Percentiles rank a stretch among this genome's conserved stretches.
Conservation (phyloP, 1,140 invertebrate species). For the Antheraea pernyi region DNA sequence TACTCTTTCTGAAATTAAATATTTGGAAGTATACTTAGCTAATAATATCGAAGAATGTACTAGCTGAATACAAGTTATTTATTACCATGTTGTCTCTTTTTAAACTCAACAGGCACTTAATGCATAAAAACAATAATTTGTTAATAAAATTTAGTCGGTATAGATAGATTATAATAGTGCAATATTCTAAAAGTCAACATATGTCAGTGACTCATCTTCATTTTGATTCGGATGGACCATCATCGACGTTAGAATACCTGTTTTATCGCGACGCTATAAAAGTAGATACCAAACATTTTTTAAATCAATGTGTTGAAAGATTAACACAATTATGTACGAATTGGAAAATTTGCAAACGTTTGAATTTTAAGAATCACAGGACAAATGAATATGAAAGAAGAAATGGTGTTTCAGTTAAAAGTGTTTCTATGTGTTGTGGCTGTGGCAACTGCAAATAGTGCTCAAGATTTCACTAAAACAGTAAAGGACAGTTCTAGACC, state of each 20-base stretch:
- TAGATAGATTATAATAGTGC: constrained; percentile 5
- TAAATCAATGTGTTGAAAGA: constrained; percentile 34
- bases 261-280: constrained; percentile 39
- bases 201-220: constrained; percentile 9
- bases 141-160: neutral
- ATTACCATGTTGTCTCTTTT: too few relatives aligned
- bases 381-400: neutral
- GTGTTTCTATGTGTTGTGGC: constrained; percentile 5
- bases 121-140: neutral
- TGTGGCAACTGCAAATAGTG: neutral
- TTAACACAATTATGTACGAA: constrained; percentile 34
- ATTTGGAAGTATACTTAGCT: too few relatives aligned
- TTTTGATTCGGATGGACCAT: constrained; percentile 21
- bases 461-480: neutral
- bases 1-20: too few relatives aligned
- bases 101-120: neutral
- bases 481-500: neutral
- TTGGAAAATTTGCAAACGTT: constrained; percentile 23
- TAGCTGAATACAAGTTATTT: too few relatives aligned
- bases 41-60: too few relatives aligned
- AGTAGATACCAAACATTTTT: constrained; percentile 28
- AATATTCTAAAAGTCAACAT: constrained; percentile 7
- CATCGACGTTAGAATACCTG: constrained; percentile 35
- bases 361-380: neutral
- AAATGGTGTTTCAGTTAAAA: neutral